A percentile compares a stretch with the other conserved stretches of the same genome.
phyloP scores from a whole-genome alignment of 35 echinoderm and acorn worm genomes.

The Ptychodera flava region DNA sequence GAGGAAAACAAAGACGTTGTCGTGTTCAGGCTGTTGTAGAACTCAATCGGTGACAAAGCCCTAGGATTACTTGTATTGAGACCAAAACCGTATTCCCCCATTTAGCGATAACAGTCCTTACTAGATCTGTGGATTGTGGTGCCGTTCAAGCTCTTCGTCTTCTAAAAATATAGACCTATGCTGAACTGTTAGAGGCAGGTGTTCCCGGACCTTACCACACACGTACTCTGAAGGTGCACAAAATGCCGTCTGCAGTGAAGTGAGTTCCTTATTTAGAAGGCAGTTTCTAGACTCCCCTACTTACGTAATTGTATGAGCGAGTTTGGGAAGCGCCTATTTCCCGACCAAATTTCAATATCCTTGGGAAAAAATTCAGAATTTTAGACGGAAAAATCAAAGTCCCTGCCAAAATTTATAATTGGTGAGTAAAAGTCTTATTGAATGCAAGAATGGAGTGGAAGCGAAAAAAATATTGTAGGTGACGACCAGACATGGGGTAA shows the following conservation, averaged over 20 bases:
- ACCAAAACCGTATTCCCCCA: slow-evolving; percentile 89
- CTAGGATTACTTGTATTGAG: slow-evolving; percentile 51
- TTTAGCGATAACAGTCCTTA: slow-evolving; percentile 35
- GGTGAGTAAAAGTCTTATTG: neutral
- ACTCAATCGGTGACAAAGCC: slow-evolving; percentile 93
- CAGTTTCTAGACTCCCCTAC: neutral
- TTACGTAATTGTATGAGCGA: neutral
- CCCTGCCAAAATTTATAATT: neutral
- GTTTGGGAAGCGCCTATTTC: neutral
- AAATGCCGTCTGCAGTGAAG: neutral
- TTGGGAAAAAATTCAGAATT: neutral
- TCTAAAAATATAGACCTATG: neutral
- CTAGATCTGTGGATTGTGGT: neutral
- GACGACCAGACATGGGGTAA: neutral
- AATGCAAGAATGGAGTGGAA: neutral
- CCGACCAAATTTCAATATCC: neutral
- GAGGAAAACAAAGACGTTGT: slow-evolving; percentile 94
- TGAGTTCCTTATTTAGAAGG: neutral
- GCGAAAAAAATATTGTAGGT: neutral
- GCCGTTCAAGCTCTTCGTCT: neutral
- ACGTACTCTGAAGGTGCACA: neutral
- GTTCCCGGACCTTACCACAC: neutral
- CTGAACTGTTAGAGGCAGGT: neutral
- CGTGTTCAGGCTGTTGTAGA: slow-evolving; percentile 79
- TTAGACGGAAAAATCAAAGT: neutral